Conservation (phyloP, 2,888 invertebrate genomes). For the Ormyrus nitidulus region DNA sequence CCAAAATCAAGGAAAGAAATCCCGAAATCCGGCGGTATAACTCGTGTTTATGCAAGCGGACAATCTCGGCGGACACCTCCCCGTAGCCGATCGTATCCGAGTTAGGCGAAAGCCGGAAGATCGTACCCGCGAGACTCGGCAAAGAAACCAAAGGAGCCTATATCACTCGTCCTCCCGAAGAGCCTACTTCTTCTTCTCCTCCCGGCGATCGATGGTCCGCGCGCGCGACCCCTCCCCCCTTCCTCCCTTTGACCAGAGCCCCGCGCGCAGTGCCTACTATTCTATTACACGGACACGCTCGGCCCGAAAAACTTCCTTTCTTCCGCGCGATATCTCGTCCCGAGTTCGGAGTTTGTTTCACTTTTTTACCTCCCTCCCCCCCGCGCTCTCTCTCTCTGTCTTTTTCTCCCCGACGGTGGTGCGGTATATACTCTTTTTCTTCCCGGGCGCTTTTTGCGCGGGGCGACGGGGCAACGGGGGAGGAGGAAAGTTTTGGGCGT, state of each 20-base stretch:
- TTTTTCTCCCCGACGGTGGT: too few relatives aligned
- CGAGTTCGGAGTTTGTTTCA: too few relatives aligned
- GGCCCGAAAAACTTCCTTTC: slow-evolving; percentile 2
- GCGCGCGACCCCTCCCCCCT: slow-evolving; percentile 2
- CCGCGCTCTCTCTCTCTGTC: too few relatives aligned
- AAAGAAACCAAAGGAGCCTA: not conserved
- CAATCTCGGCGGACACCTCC: too few relatives aligned
- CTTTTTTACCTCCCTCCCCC: not conserved
- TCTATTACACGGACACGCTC: slow-evolving; percentile 11
- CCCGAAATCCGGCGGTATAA: too few relatives aligned
- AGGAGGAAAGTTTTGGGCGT: too few relatives aligned
- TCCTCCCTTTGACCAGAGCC: slow-evolving; percentile 23
- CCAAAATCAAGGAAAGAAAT: too few relatives aligned
- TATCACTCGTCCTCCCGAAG: not conserved
- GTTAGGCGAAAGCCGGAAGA: not conserved
- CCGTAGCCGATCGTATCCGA: not conserved
- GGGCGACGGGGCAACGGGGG: too few relatives aligned
- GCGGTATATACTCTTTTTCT: too few relatives aligned
- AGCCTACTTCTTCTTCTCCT: not conserved
- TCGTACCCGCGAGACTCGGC: not conserved
- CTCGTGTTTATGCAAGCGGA: too few relatives aligned
- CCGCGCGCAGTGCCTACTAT: not conserved
- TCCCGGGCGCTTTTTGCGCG: too few relatives aligned
- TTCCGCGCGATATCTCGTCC: not conserved
- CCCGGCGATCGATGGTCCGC: slow-evolving; percentile 15